Evolutionary conservation across 2,888 invertebrate species (phyloP).

Genomic region (Hydraecia micacea): DNA sequence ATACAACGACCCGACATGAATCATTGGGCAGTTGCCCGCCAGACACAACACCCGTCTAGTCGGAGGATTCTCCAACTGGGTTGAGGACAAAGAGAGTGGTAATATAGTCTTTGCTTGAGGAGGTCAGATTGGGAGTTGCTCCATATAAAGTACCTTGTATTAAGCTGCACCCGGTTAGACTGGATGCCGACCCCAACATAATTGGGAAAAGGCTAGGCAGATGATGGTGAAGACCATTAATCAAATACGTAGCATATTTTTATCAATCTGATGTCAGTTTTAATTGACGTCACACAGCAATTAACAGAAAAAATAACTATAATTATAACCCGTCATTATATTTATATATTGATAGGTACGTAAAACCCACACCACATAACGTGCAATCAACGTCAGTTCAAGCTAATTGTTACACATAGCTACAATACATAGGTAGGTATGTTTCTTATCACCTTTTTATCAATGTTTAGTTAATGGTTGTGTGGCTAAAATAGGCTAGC

Average conservation of each 20-base stretch:
- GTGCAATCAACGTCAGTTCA: slow-evolving; percentile 19
- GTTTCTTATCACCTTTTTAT: slow-evolving; percentile 55
- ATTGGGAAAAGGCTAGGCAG: background rate
- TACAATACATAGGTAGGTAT: background rate
- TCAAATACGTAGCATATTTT: background rate
- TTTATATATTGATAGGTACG: background rate
- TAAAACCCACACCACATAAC: slow-evolving; percentile 17
- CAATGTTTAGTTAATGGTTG: slow-evolving; percentile 52
- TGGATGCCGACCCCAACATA: too few species aligned
- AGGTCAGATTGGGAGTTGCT: too few species aligned
- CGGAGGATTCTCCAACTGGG: too few species aligned
- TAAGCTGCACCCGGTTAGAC: too few species aligned
- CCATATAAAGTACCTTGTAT: too few species aligned
- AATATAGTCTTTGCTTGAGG: too few species aligned
- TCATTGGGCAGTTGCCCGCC: too few species aligned
- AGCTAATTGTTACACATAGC: slow-evolving; percentile 31
- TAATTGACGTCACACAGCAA: background rate
- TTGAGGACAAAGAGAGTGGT: too few species aligned
- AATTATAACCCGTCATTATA: background rate
- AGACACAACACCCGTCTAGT: too few species aligned
- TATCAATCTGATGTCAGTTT: background rate
- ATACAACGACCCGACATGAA: too few species aligned
- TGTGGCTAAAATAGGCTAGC: slow-evolving; percentile 14
- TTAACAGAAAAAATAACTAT: slow-evolving; percentile 4
- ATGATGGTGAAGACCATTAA: background rate